phyloP scores from a whole-genome alignment of 2,888 invertebrate species.

The Chloroclysta siterata region DNA sequence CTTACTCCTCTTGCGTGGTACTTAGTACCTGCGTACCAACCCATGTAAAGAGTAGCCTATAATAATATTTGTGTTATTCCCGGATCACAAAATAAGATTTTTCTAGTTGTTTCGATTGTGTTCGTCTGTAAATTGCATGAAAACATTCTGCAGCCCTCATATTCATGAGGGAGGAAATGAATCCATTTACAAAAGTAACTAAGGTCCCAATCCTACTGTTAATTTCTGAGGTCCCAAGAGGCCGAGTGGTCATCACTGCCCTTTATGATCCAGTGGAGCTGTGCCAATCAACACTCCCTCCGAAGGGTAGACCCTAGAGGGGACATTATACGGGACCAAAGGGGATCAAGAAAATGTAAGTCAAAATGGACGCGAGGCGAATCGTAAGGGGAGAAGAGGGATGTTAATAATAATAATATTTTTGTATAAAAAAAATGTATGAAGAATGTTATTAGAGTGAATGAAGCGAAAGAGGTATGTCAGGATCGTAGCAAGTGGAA shows the following conservation, averaged over 20 bases:
- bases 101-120: too few species aligned
- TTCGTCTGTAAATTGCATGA: too few species aligned
- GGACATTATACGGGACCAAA: conserved; percentile 45
- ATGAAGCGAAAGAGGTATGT: too few species aligned
- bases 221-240: conserved; percentile 69
- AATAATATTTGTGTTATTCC: too few species aligned
- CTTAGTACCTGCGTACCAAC: too few species aligned
- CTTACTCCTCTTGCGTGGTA: too few species aligned
- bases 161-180: conserved; percentile 13
- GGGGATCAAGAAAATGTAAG: conserved; percentile 45
- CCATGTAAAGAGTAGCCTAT: too few species aligned
- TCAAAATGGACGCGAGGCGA: conserved; percentile 55
- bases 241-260: conserved; percentile 73
- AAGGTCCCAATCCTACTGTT: conserved; percentile 53
- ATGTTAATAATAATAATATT: neutral
- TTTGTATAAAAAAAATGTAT: too few species aligned
- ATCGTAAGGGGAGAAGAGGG: conserved; percentile 48
- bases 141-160: neutral
- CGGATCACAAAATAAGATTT: too few species aligned
- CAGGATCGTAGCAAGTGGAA: too few species aligned
- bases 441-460: too few species aligned
- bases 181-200: conserved; percentile 36
- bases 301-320: conserved; percentile 54
- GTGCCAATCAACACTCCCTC: conserved; percentile 78
- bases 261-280: conserved; percentile 75